phyloP scores from a whole-genome alignment of 2,113 vertebrate species.

The Lota lota region DNA sequence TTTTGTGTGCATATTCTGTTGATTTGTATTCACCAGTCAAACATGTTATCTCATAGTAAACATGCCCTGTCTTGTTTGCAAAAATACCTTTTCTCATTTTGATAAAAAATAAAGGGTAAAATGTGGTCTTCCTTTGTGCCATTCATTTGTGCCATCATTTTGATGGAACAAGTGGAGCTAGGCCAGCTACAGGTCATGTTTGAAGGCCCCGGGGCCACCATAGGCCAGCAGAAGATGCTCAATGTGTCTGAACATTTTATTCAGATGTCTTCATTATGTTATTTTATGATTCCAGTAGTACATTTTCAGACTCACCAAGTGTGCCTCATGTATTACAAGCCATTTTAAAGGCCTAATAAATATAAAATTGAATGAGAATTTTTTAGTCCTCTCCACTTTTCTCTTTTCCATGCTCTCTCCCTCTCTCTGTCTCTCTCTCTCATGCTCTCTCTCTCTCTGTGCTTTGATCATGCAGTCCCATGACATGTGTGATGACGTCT shows the following conservation, averaged over 20 bases:
- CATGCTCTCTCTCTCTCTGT: background rate
- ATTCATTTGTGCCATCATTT: conserved; percentile 37
- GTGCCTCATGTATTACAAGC: conserved; percentile 62
- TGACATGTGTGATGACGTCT: conserved; percentile 69
- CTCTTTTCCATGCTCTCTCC: conserved; percentile 1
- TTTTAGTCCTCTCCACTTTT: conserved; percentile 34
- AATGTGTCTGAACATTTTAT: conserved; percentile 62
- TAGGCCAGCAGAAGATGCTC: conserved; percentile 50
- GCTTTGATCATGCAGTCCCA: conserved; percentile 72
- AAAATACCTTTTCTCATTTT: too few species aligned
- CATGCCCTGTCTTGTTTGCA: too few species aligned
- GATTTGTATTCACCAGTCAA: too few species aligned
- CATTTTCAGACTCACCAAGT: conserved; percentile 53
- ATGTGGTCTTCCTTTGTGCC: too few species aligned
- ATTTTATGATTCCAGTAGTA: conserved; percentile 55
- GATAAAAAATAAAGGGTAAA: too few species aligned
- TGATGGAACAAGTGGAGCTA: conserved; percentile 22
- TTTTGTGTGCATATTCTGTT: too few species aligned
- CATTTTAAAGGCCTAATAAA: conserved; percentile 70
- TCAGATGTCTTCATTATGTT: conserved; percentile 59
- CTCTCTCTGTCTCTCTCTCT: background rate
- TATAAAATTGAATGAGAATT: conserved; percentile 62
- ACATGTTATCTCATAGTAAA: too few species aligned
- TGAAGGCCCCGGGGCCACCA: too few species aligned
- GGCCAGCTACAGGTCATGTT: too few species aligned